phyloP scores from a whole-genome alignment of 2,888 invertebrate genomes.

The Hartigia nigra region DNA sequence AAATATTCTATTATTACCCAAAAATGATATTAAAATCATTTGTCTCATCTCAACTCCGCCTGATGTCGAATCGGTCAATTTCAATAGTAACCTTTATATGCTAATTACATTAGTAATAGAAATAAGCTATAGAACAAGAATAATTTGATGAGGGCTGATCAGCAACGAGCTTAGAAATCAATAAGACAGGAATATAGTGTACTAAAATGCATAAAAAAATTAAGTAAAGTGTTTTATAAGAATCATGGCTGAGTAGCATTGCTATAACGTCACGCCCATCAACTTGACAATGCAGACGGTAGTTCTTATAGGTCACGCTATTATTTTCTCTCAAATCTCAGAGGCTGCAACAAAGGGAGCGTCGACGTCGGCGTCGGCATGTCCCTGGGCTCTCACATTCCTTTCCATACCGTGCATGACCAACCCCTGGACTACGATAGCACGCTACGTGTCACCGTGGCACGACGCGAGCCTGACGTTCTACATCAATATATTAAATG shows the following conservation, averaged over 20 bases:
- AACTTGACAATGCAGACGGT: conserved; percentile 24
- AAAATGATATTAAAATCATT: neutral
- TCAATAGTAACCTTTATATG: neutral
- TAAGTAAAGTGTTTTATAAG: neutral
- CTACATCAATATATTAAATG: conserved; percentile 35
- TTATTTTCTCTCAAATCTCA: conserved; percentile 44
- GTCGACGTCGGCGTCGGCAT: conserved; percentile 21
- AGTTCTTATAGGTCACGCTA: conserved; percentile 18
- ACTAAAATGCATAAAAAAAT: neutral
- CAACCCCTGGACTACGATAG: conserved; percentile 17
- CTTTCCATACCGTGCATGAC: conserved; percentile 27
- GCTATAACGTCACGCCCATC: conserved; percentile 29
- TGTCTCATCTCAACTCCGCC: neutral
- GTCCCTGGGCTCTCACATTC: conserved; percentile 36
- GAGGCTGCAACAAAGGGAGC: conserved; percentile 31
- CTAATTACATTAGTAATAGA: neutral
- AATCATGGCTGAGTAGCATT: neutral
- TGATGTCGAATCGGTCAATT: neutral
- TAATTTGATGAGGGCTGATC: neutral
- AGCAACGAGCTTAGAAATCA: neutral
- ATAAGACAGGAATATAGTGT: neutral
- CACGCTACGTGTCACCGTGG: conserved; percentile 25
- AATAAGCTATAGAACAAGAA: neutral
- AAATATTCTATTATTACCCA: neutral
- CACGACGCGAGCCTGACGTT: conserved; percentile 23